Base-by-base conservation (phyloP, 2,888 invertebrate genomes). In the Euproctis similis region DNA sequence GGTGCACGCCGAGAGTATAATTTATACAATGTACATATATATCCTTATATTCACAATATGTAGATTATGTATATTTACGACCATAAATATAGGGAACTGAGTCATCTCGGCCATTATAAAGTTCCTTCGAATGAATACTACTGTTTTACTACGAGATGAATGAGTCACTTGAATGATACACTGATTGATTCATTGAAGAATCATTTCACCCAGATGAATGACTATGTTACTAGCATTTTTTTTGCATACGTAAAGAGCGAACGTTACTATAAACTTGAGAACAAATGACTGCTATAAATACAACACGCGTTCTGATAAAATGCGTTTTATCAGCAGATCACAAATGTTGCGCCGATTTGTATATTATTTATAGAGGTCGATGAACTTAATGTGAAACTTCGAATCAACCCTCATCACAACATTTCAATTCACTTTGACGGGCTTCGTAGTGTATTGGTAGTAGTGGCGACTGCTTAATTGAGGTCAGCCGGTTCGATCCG, bases 321-420 rank as follows among this genome's bases (percentile, higher is more conserved):
- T 17, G 24, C 4, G 3, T 6, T 25, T 11, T 12, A 12, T 4
- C 20, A 25, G 14, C 21, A 22, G 13, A 28, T 17, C 58, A 61
- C 63, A 67, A 63, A 57, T 63, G 62, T 56, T 55, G 49, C 53
- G 59, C 53, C 56, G 52, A 61, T 9, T 11, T 21, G 2, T 62
- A 60, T 60, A n/a, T n/a, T n/a, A n/a, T n/a, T n/a, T n/a, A n/a
- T n/a, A n/a, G 58, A 65, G 77, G 74, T 78, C 76, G 65, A 62
- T 54, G 76, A 73, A 71, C 81, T 60, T 45, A 53, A n/a, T n/a
- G 40, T 50, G 53, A 60, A 55, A 57, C 49, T 59, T 51, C 76
- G 77, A 77, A 43, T 77, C 77, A 78, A 59, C 60, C 53, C 49
- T 54, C 65, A 60, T 46, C 50, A 50, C 42, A 49, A 45, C 51